phyloP scores from a whole-genome alignment of 2,797 vertebrate genomes.

The Gymnothorax javanicus region DNA sequence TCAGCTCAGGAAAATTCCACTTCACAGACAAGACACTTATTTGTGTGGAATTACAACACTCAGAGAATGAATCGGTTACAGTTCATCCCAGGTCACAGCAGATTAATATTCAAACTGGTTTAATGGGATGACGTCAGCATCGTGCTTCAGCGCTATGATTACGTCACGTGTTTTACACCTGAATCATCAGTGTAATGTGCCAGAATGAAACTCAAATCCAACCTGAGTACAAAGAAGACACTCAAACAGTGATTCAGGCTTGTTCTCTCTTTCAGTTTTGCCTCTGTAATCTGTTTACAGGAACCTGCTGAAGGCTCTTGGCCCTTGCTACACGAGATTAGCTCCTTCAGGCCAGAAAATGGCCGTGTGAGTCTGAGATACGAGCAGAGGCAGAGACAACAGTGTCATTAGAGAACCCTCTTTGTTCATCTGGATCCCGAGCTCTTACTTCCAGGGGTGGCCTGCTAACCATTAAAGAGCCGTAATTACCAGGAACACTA shows the following conservation, averaged over 20 bases:
- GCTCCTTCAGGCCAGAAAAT: conserved; percentile 1
- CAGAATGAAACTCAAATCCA: neutral
- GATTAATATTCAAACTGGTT: conserved; percentile 2
- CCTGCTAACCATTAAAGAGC: conserved; percentile 35
- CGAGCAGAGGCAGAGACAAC: neutral
- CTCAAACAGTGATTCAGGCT: neutral
- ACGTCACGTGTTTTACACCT: neutral
- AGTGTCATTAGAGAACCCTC: conserved; percentile 18
- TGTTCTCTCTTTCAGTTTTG: neutral
- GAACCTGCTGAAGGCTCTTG: neutral
- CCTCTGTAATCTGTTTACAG: conserved; percentile 4
- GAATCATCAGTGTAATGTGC: neutral
- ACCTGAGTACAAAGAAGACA: neutral
- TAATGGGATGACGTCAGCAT: neutral
- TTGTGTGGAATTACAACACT: neutral
- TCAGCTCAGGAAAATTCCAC: conserved; percentile 10
- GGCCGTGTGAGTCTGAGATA: neutral
- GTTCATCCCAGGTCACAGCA: neutral
- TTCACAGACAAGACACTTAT: neutral
- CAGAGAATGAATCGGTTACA: neutral
- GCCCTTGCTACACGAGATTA: neutral
- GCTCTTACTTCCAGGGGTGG: conserved; percentile 12
- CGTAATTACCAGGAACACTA: conserved; percentile 25
- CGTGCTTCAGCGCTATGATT: neutral
- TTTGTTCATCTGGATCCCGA: neutral